Evolutionary conservation across 2,113 vertebrate species (phyloP).

Genomic region (Hymenochirus boettgeri): DNA sequence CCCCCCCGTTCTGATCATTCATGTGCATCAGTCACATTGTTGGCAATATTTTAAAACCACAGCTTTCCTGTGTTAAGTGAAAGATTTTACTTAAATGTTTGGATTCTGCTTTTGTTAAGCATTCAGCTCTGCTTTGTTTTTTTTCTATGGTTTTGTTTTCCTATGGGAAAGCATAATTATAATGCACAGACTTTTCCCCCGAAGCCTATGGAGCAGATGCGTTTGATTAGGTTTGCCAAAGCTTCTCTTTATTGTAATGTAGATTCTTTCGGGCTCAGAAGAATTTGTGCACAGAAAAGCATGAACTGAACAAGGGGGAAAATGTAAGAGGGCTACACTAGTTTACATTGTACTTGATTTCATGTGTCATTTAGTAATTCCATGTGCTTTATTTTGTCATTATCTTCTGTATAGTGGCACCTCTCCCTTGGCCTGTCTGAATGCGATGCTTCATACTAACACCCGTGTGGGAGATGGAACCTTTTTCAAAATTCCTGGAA

Average conservation of each 20-base stretch:
- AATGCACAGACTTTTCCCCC: constrained; percentile 68
- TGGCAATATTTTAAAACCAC: constrained; percentile 63
- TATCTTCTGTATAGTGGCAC: constrained; percentile 74
- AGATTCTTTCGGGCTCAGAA: constrained; percentile 70
- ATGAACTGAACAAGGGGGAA: constrained; percentile 33
- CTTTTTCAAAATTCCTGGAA: constrained; percentile 82
- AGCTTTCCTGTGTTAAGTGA: constrained; percentile 58
- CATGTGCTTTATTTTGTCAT: constrained; percentile 17
- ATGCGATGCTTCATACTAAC: constrained; percentile 84
- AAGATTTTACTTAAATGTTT: constrained; percentile 63
- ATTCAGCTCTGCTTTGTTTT: constrained; percentile 46
- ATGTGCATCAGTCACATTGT: constrained; percentile 68
- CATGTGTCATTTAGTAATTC: constrained; percentile 20
- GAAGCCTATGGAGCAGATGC: constrained; percentile 69
- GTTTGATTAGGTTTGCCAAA: constrained; percentile 74
- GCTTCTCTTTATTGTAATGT: constrained; percentile 76
- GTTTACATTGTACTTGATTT: constrained; percentile 44
- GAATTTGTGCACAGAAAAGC: constrained; percentile 53
- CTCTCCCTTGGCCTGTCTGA: constrained; percentile 81
- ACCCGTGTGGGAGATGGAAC: constrained; percentile 79
- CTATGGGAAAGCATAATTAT: constrained; percentile 68
- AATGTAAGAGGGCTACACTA: constrained; percentile 51
- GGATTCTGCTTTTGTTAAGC: constrained; percentile 56
- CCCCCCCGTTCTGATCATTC: constrained; percentile 71
- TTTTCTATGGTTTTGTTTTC: constrained; percentile 45